A percentile compares a stretch with the other conserved stretches of the same genome.
Evolutionary conservation across 2,113 vertebrate species (phyloP).

Genomic region (Petromus typicus): DNA sequence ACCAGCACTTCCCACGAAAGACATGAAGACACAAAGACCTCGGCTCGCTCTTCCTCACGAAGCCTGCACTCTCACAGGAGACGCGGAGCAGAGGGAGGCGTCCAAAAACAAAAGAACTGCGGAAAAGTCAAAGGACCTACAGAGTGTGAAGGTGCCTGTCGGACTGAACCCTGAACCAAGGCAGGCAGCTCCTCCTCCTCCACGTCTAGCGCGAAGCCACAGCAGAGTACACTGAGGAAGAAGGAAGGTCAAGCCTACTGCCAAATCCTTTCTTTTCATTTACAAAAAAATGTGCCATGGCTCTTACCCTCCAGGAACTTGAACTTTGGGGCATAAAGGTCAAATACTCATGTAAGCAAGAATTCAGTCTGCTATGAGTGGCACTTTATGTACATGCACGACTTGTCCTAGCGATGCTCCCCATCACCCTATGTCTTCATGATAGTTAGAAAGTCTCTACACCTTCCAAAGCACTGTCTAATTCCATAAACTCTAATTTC

Average conservation of each 20-base stretch:
- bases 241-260: background rate
- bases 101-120: background rate
- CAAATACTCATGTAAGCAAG: background rate
- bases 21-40: too few species aligned
- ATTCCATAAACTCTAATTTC: too few species aligned
- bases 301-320: background rate
- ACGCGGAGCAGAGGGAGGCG: background rate
- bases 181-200: background rate
- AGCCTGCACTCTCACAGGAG: background rate
- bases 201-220: background rate
- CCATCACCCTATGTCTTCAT: background rate
- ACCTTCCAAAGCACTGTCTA: background rate
- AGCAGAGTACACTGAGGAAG: background rate
- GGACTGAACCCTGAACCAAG: background rate
- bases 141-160: background rate
- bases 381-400: background rate
- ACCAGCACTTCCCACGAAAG: background rate
- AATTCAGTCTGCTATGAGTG: background rate
- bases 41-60: background rate
- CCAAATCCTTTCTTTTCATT: constrained; percentile 3
- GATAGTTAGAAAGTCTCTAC: background rate
- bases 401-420: background rate
- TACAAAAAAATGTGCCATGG: background rate
- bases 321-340: background rate
- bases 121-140: background rate